These are phyloP conservation scores for Ormyrus pomaceus DNA, from an alignment of 2,888 invertebrate species.

Conservation along the genomic window DNA sequence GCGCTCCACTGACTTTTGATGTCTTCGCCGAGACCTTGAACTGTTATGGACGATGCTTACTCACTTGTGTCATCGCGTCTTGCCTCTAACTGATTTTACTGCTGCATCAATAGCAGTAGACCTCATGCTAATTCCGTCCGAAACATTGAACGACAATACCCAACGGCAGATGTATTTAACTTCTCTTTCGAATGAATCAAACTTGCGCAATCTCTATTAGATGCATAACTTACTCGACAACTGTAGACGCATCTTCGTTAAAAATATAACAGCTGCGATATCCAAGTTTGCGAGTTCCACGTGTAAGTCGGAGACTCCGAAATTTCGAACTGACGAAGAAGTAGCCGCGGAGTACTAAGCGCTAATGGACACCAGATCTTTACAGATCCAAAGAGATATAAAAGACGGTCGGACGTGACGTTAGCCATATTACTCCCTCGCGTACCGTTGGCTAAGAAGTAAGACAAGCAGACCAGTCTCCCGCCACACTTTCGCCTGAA, in stretches of 20 bases:
- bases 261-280: neutral
- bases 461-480: neutral
- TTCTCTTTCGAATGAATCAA: too few relatives aligned
- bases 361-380: constrained; percentile 51
- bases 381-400: constrained; percentile 25
- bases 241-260: too few relatives aligned
- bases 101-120: neutral
- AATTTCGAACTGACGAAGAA: too few relatives aligned
- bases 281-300: neutral
- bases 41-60: constrained; percentile 16
- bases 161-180: too few relatives aligned
- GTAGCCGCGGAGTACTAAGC: too few relatives aligned
- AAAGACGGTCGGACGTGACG: constrained; percentile 39
- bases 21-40: constrained; percentile 45
- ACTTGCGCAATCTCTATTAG: too few relatives aligned
- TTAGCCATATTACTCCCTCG: constrained; percentile 42
- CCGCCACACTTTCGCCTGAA: neutral
- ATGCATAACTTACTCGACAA: too few relatives aligned
- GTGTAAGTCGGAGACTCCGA: too few relatives aligned
- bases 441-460: constrained; percentile 29
- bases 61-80: constrained; percentile 13
- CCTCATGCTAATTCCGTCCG: too few relatives aligned
- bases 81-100: neutral
- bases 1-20: constrained; percentile 34
- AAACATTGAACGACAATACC: too few relatives aligned